Base-by-base conservation (phyloP, 2,888 invertebrate genomes). In the Tethea ocularis region DNA sequence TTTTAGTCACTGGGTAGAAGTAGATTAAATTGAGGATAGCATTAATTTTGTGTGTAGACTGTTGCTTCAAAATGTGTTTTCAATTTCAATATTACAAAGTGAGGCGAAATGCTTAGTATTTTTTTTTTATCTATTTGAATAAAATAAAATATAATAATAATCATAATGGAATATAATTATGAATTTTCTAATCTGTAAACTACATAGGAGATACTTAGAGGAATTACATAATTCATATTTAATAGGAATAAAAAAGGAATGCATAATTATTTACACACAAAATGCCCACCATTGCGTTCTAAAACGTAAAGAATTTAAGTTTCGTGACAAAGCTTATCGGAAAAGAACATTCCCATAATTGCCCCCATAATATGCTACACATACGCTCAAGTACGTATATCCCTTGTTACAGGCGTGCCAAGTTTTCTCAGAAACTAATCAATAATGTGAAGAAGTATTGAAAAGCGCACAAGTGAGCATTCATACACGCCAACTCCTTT, bases 401-500 rank as follows among this genome's bases (percentile, higher is more conserved):
- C 60, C 57, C 33, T 62, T 64, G 61, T 68, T 72, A 74, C 64
- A 76, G 74, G 71, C 80, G 76, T 84, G 83, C 80, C 82, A 82
- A 79, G 77, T 88, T 85, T 89, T 87, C 85, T 84, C 66, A 74
- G 83, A 84, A 86, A 72, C 66, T 80, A 84, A 88, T 88, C 86
- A 88, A 86, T 88, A 88, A 84, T 74, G 78, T 80, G 82, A 74
- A 83, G 80, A 80, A 72, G 78, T 83, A 85, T 86, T 86, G 82
- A 87, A 86, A 87, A 83, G 76, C 74, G 68, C 69, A 65, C 77
- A 72, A 81, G 77, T 77, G 75, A 76, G 74, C 78, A 58, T 77
- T 78, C 74, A 78, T 69, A 74, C 85, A 86, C 81, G 83, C 78
- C 62, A 84, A 29, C 74, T 77, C 75, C 76, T 82, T 71, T 73